phyloP scores from a whole-genome alignment of 2,113 vertebrate genomes.

The Otolemur garnettii region DNA sequence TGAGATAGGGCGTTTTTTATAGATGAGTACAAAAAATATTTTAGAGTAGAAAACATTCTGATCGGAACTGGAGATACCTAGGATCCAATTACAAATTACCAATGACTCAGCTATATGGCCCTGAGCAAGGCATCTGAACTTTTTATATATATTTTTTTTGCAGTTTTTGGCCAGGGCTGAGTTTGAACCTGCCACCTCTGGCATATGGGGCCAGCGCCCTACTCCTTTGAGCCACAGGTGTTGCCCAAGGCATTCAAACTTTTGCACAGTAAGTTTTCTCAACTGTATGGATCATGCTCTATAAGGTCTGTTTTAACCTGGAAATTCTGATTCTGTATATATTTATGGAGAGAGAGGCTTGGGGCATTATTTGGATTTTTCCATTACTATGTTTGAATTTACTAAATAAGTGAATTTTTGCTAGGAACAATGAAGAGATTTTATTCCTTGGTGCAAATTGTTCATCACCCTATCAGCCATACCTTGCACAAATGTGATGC shows the following conservation, averaged over 20 bases:
- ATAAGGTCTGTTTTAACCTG: background rate
- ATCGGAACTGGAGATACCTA: background rate
- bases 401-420: conserved; percentile 26
- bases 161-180: too few relatives aligned
- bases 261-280: background rate
- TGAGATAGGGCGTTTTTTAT: background rate
- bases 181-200: too few relatives aligned
- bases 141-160: background rate
- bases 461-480: background rate
- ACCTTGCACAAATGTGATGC: background rate
- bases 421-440: background rate
- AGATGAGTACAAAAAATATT: conserved; percentile 8
- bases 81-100: background rate
- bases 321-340: background rate
- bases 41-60: background rate
- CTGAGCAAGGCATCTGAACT: background rate
- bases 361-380: background rate
- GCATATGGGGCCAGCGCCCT: too few relatives aligned
- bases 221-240: too few relatives aligned
- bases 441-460: background rate
- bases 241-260: background rate
- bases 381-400: background rate
- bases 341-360: background rate
- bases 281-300: background rate
- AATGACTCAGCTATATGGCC: background rate